These are phyloP conservation scores for Hololepta plana DNA, from an alignment of 2,888 invertebrate genomes.

Conservation along the genomic window DNA sequence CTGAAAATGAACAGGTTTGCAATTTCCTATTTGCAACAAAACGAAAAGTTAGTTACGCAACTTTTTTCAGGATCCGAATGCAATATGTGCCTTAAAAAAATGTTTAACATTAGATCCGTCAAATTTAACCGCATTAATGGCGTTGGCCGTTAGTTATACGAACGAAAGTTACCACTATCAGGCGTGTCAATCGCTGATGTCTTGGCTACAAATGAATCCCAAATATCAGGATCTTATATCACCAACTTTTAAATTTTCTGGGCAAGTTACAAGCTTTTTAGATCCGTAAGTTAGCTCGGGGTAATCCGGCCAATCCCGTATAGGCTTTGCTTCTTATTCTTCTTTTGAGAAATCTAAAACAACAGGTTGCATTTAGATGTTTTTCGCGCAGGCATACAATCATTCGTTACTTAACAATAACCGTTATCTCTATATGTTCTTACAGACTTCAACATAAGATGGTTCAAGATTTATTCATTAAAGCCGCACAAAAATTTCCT, in stretches of 20 bases:
- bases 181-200: constrained; percentile 65
- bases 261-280: constrained; percentile 30
- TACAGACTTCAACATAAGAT: constrained; percentile 37
- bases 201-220: constrained; percentile 63
- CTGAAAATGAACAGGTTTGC: constrained; percentile 85
- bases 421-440: constrained; percentile 10
- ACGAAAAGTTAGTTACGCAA: constrained; percentile 3
- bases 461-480: constrained; percentile 57
- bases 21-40: constrained; percentile 3
- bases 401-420: constrained; percentile 1
- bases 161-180: constrained; percentile 88
- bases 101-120: constrained; percentile 63
- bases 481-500: constrained; percentile 63
- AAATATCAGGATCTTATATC: constrained; percentile 60
- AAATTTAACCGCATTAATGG: constrained; percentile 72
- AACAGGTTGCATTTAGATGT: too few species aligned
- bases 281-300: constrained; percentile 25
- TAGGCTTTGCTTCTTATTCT: too few species aligned
- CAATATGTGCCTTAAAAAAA: constrained; percentile 80
- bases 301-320: too few species aligned
- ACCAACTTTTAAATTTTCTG: constrained; percentile 29
- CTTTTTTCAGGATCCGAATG: constrained; percentile 53
- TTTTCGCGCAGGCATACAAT: too few species aligned
- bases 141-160: constrained; percentile 84
- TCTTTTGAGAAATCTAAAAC: too few species aligned